Evolutionary conservation across 2,888 invertebrate species (phyloP), one percentile per base, ranked within the genome.

Genomic region (Agrenia bidenticulata): DNA sequence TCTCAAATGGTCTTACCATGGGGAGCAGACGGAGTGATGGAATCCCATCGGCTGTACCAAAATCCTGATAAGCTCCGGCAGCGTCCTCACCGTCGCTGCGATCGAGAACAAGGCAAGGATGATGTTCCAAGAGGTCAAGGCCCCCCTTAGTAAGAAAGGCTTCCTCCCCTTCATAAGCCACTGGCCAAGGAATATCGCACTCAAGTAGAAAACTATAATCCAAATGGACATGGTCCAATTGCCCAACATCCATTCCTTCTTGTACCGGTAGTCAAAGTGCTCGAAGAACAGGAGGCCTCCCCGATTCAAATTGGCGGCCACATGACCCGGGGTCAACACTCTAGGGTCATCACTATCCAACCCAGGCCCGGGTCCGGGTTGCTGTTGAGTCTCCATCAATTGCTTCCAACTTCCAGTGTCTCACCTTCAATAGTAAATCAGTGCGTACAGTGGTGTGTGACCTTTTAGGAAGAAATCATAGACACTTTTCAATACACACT

Each of bases 1-100:
- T n/a, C n/a, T n/a, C n/a, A n/a, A n/a, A n/a, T n/a, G n/a, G 21
- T 39, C 59, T 66, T 61, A 71, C 71, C 71, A 71, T 7, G 71
- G 63, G 17, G 66, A 66, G 57, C 71, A 71, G 51, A 66, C 70
- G 51, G 67, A 62, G 53, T 70, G 67, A 57, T 71, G 68, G 39
- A 66, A 68, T 59, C 71, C 71, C 50, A 61, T 21, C 7, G 63
- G 63, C 37, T 58, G 49, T 13, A 53, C 23, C 17, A 69, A 56
- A 39, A 66, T 66, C 26, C 42, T 51, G 24, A 65, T 60, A 26
- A 72, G 63, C 45, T 72, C 70, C 13, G 72, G 70, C 1, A 68
- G 55, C 13, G 64, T 70, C 9, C 68, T 51, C 7, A 61, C 26
- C 1, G 70, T 64, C 15, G 68, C 72, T 11, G 59, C 45, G 49